phyloP scores from a whole-genome alignment of 2,797 vertebrate species.

The Leuciscus waleckii region DNA sequence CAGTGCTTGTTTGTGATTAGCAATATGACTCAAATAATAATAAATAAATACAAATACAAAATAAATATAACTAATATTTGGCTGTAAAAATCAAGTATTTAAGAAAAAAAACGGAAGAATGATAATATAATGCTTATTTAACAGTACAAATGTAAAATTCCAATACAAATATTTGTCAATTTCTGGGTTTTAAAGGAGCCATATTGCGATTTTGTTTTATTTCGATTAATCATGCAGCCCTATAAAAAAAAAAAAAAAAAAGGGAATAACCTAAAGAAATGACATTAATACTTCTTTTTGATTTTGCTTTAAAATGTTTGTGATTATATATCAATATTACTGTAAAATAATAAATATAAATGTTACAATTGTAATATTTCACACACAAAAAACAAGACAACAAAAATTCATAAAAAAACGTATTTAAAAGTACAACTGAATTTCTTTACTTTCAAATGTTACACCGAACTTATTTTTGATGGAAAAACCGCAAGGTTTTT shows the following conservation, averaged over 20 bases:
- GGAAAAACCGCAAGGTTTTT: not conserved
- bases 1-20: not conserved
- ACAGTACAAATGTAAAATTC: not conserved
- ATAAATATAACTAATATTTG: not conserved
- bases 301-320: too few relatives aligned
- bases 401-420: not conserved
- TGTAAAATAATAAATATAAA: not conserved
- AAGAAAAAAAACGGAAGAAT: not conserved
- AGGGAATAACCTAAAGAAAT: not conserved
- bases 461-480: not conserved
- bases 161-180: not conserved
- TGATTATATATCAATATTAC: too few relatives aligned
- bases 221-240: not conserved
- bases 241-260: not conserved
- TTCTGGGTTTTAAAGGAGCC: not conserved
- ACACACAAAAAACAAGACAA: not conserved
- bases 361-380: not conserved
- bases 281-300: not conserved
- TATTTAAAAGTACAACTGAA: not conserved
- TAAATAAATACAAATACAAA: not conserved
- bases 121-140: not conserved
- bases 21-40: not conserved
- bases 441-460: too few relatives aligned
- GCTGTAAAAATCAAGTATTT: not conserved
- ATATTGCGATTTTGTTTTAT: not conserved